Evolutionary conservation across 2,113 vertebrate genomes (phyloP), one percentile per base, ranked within the genome.

Genomic region (Leptobrachium ailaonicum): DNA sequence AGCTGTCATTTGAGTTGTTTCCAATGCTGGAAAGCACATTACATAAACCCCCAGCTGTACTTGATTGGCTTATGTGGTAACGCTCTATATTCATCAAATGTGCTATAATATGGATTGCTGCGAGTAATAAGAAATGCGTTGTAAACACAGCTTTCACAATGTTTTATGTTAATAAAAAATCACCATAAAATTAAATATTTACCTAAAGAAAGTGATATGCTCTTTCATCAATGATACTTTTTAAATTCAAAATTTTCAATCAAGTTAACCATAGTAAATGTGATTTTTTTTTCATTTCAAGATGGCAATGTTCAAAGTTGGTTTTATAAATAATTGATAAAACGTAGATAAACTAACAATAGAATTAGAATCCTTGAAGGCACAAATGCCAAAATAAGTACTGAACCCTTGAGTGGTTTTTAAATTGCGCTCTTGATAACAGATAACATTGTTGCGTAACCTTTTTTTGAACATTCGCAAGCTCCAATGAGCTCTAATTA

Each of bases 31-130:
- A 92, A 66, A 95, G 90, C 63, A 87, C 91, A 11, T 89, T 88
- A 67, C 0, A 68, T 71, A 95, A 82, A 0, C 82, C 90, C 11
- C 83, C 84, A 0, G 89, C 88, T 40, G 87, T 88, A 7, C 84
- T 77, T 0, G 88, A 87, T 72, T 90, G 91, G 83, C 92, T 88
- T 67, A 8, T 73, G 6, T 85, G 88, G 74, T 91, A 95, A 0
- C 79, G 86, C 67, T 94, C 92, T 0, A 94, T 84, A 83, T 94
- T 95, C 87, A 91, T 87, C 66, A 91, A 71, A 44, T 94, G 93
- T 8, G 94, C 92, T 73, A 88, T 85, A 53, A 85, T 76, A 41
- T 94, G 94, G 84, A 94, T 88, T 45, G 83, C 94, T 94, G 62
- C 68, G 64, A 0, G 43, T 79, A 71, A 79, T 71, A 82, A 10